Evolutionary conservation across 2,113 vertebrate species (phyloP), one percentile per base, ranked within the genome.

Genomic region (Antechinus flavipes): DNA sequence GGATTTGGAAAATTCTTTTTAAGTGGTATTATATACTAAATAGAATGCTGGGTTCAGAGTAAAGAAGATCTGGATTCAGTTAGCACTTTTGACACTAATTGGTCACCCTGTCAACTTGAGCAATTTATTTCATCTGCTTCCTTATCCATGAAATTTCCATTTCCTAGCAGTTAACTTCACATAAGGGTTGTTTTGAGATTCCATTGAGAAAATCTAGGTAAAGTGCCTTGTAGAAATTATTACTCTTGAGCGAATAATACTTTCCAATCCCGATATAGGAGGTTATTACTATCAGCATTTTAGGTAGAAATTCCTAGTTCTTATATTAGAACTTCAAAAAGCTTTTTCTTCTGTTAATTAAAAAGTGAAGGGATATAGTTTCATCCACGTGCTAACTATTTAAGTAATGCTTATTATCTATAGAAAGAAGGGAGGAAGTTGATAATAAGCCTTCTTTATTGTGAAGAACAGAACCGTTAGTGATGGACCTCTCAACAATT

Each of bases 1-100:
- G 49, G 55, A 27, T 96, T 93, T 89, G 94, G 49, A 47, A 96
- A 95, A 50, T 49, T 47, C 94, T 96, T 19, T 92, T 47, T 94
- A 84, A 84, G 68, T 2, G 16, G 5, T 42, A 42, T 84, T 84
- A 23, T 23, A 7, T 84, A 42, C 42, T 7, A 42, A 84, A 42
- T 42, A 2, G 16, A 42, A 42, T 8, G 7, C n/a, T 23, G 68
- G 35, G 4, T 6, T 76, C 35, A n/a, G 61, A n/a, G 30, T 76
- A 76, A 68, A 35, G 27, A 68, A 68, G 35, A 42, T 84, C n/a
- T 84, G 68, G 16, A 84, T 84, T 84, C 68, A 42, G 3, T 42
- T 42, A 7, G 11, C 6, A 23, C 6, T 14, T 84, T 84, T 84
- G 68, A 84, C n/a, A 22, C 6, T 84, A 22, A 42, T 84, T 8